These are phyloP conservation scores for Rhinogobius similis DNA, from an alignment of 2,113 vertebrate species.

Conservation along the genomic window DNA sequence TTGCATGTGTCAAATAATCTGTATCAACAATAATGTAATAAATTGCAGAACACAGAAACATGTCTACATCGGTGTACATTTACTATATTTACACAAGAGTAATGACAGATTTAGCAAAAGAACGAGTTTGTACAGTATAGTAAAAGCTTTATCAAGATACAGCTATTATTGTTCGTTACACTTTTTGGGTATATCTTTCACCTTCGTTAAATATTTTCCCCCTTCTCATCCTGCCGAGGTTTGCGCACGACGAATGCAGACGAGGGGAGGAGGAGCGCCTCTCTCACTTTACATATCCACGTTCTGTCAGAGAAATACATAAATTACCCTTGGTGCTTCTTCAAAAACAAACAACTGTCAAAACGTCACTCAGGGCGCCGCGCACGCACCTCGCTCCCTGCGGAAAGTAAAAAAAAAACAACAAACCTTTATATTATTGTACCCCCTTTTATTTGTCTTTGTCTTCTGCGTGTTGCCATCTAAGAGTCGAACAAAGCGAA, in stretches of 20 bases:
- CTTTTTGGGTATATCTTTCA: neutral
- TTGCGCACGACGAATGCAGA: constrained; percentile 60
- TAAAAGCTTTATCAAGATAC: too few species aligned
- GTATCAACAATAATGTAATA: too few species aligned
- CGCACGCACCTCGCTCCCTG: neutral
- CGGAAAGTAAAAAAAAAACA: constrained; percentile 51
- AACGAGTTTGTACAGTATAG: too few species aligned
- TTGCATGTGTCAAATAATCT: too few species aligned
- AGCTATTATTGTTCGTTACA: neutral
- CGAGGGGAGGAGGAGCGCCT: constrained; percentile 54
- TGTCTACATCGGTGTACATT: too few species aligned
- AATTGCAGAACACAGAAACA: too few species aligned
- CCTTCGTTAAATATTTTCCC: constrained; percentile 23
- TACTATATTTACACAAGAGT: too few species aligned
- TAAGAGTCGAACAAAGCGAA: constrained; percentile 63
- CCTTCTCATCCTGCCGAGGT: constrained; percentile 32
- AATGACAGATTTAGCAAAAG: too few species aligned
- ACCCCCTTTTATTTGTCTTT: constrained; percentile 38
- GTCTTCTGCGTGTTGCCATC: constrained; percentile 51
- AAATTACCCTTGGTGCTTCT: constrained; percentile 51
- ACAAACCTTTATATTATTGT: constrained; percentile 39
- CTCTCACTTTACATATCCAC: constrained; percentile 55
- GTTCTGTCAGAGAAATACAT: constrained; percentile 67
- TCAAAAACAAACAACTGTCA: constrained; percentile 73
- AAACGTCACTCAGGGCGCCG: constrained; percentile 66